Base-by-base conservation (phyloP, 2,113 vertebrate species). In the zebrafish (Danio rerio) region DNA sequence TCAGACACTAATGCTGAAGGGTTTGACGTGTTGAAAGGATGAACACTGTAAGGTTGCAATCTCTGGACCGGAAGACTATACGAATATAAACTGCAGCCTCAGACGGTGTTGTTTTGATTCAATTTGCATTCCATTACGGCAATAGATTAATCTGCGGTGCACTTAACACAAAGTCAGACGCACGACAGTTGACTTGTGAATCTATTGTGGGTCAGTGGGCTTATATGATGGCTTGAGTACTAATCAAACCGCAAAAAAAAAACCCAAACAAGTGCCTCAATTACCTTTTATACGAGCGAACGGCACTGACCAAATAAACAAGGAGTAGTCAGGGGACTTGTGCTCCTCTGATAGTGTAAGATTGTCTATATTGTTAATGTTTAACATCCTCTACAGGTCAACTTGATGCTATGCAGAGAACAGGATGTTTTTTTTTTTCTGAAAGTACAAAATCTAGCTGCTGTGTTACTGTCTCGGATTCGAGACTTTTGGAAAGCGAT, bases 31-130 rank as follows among this genome's bases (percentile, higher is more conserved):
- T 10, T 68, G 80, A 53, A 21, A 56, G 59, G 70, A 78, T 56
- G 79, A 31, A 31, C 49, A 62, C 70, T 58, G 47, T 20, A 47
- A 20, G 55, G 58, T 6, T 16, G 10, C 1, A 0, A 40, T 31
- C 62, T 20, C 62, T 65, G 55, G 80, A 40, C 5, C 31, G 66
- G 13, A 47, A 81, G 45, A 45, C 71, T 13, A 63, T 53, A 11
- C 11, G 52, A 76, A 69, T 71, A 75, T 58, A 59, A 53, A 63
- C 72, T 59, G 11, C 10, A 21, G 81, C 69, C 81, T 86, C 72
- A 56, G 81, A 81, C 77, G 83, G 85, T 81, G 81, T 82, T 78
- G 53, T 83, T 80, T 83, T 80, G 50, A 63, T 31, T 85, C 62
- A 31, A 69, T 68, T 83, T 40, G 81, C 75, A 63, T 80, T 76